A percentile compares a stretch with the other conserved stretches of the same genome.
Conservation (phyloP, 2,113 vertebrate species). For the Trachemys scripta region DNA sequence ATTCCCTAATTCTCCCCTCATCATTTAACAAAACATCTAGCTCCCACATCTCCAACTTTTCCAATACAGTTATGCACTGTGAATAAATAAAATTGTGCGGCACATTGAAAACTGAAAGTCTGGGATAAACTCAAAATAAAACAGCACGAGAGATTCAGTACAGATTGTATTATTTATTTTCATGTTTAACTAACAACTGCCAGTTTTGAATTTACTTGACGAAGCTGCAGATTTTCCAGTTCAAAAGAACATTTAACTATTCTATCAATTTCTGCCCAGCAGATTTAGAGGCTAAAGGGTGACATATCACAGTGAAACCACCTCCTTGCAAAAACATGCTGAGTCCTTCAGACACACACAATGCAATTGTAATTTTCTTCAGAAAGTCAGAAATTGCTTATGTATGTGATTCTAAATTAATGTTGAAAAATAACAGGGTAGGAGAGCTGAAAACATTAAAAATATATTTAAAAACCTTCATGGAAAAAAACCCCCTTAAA, state of each 20-base stretch:
- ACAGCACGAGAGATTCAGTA: not conserved
- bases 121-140: conserved; percentile 4
- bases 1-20: conserved; percentile 1
- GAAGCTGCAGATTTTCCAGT: conserved; percentile 34
- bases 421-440: not conserved
- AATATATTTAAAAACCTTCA: conserved; percentile 3
- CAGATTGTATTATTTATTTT: not conserved
- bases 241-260: conserved; percentile 44
- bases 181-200: conserved; percentile 16
- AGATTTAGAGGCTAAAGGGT: not conserved
- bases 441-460: conserved; percentile 29
- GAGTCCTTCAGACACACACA: not conserved
- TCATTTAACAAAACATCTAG: not conserved
- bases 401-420: not conserved
- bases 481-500: not conserved
- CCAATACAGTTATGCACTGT: not conserved
- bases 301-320: not conserved
- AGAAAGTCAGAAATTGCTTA: not conserved
- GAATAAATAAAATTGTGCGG: conserved; percentile 32
- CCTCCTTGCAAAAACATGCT: not conserved
- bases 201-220: not conserved
- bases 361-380: not conserved
- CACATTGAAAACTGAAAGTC: conserved; percentile 6
- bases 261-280: not conserved
- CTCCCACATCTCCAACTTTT: conserved; percentile 25